These are phyloP conservation scores for Anoplopoma fimbria DNA, from an alignment of 2,113 vertebrate species.

Conservation along the genomic window DNA sequence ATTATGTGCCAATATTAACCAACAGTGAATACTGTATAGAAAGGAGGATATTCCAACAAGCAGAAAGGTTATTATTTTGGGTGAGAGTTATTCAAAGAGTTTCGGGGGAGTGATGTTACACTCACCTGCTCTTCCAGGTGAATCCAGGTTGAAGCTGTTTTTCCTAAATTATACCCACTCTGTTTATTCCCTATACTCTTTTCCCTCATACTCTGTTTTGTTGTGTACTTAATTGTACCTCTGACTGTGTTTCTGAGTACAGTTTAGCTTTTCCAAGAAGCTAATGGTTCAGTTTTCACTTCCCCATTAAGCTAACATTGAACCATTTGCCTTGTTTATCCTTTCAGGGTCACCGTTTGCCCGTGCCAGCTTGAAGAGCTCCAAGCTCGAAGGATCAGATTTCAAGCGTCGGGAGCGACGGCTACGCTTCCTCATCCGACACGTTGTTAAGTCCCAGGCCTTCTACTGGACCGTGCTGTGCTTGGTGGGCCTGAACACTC, in stretches of 20 bases:
- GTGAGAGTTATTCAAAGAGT: background rate
- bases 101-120: background rate
- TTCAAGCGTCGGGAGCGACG: slow-evolving; percentile 92
- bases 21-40: no score
- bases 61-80: background rate
- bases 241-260: background rate
- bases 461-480: slow-evolving; percentile 97
- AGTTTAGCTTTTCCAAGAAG: background rate
- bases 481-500: slow-evolving; percentile 94
- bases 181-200: background rate
- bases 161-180: background rate
- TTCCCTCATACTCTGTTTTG: no score
- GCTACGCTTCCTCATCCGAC: slow-evolving; percentile 92
- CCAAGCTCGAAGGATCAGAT: slow-evolving; percentile 92
- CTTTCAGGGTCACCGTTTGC: slow-evolving; percentile 92
- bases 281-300: background rate
- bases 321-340: background rate
- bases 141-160: background rate
- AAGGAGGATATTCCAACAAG: background rate
- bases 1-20: background rate
- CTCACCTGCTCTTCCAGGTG: background rate
- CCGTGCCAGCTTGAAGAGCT: slow-evolving; percentile 95
- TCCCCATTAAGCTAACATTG: background rate
- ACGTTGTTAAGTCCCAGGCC: slow-evolving; percentile 93
- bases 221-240: background rate